Evolutionary conservation across 2,113 vertebrate genomes (phyloP).

Genomic region (Reinhardtius hippoglossoides): DNA sequence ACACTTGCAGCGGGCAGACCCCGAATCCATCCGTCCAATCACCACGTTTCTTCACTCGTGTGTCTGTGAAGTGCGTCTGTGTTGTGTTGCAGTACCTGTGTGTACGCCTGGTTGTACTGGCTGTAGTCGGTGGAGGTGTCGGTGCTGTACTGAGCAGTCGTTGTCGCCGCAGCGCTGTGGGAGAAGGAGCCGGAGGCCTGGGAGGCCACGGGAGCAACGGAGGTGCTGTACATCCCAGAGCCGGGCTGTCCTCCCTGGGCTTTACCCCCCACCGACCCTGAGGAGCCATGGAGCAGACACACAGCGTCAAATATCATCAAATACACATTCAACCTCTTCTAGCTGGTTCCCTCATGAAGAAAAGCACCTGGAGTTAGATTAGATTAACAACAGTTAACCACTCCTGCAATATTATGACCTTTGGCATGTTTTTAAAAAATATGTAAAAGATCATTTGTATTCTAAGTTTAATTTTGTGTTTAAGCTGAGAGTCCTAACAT

Average conservation of each 20-base stretch:
- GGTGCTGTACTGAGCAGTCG: constrained; percentile 80
- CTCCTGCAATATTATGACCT: too few relatives aligned
- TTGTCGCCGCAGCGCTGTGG: constrained; percentile 63
- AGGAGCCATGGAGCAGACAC: constrained; percentile 11
- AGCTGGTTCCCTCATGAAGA: too few relatives aligned
- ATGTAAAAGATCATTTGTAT: too few relatives aligned
- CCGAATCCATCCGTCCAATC: neutral
- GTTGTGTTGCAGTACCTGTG: constrained; percentile 73
- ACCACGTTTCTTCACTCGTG: neutral
- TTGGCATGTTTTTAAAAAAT: too few relatives aligned
- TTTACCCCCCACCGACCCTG: constrained; percentile 85
- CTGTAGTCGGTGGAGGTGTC: constrained; percentile 86
- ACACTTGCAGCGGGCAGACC: neutral
- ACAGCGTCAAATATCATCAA: too few relatives aligned
- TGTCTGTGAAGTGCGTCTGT: neutral
- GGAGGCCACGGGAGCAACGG: constrained; percentile 81
- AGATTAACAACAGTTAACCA: too few relatives aligned
- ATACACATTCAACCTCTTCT: too few relatives aligned
- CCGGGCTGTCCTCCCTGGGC: constrained; percentile 77
- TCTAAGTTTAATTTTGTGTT: too few relatives aligned
- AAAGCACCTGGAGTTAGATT: too few relatives aligned
- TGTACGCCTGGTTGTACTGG: constrained; percentile 86
- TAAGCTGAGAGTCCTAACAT: too few relatives aligned
- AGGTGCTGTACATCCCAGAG: constrained; percentile 75
- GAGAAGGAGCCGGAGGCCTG: constrained; percentile 79